Evolutionary conservation across 2,888 invertebrate genomes (phyloP), one percentile per base, ranked within the genome.

Genomic region (Rhodophaea formosa): DNA sequence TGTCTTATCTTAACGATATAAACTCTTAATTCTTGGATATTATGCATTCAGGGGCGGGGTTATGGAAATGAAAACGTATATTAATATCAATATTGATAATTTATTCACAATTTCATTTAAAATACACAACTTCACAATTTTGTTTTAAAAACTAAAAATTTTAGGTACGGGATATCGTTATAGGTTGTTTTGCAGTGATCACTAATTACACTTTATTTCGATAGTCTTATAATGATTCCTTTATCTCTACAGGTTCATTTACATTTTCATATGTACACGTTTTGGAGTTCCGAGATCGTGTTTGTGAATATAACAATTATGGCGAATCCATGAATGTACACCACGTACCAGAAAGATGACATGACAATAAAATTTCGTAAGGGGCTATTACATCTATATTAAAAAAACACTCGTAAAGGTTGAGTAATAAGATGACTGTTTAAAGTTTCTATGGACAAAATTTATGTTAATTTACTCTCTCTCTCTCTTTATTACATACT

Each of bases 101-200:
- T 91, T 91, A 91, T 89, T 91, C 88, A 90, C 90, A 90, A 89
- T 89, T 90, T 90, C 87, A 89, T 89, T 89, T 90, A 91, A 91
- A 90, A 90, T 91, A 91, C 91, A 90, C 90, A 90, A 91, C 81
- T 89, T 90, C 89, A 90, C 89, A 89, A 88, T 86, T 84, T 82
- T 79, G 84, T 86, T 88, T 88, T 87, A 85, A 74, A 85, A 91
- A 90, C 88, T 90, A 88, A 89, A 88, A 89, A 86, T 75, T 83
- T 88, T 88, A 88, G 87, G 85, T 88, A 89, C 83, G 76, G 88
- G 86, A 86, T 88, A 88, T 84, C 79, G 79, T 83, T 80, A 83
- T 74, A 84, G 85, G 83, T 80, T 85, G 81, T 79, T 83, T 75
- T 83, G 85, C 75, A 74, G 77, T 83, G 84, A 84, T 82, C 76